A percentile compares a stretch with the other conserved stretches of the same genome.
Evolutionary conservation across 2,113 vertebrate species (phyloP).

Genomic region (Sisor rabdophorus): DNA sequence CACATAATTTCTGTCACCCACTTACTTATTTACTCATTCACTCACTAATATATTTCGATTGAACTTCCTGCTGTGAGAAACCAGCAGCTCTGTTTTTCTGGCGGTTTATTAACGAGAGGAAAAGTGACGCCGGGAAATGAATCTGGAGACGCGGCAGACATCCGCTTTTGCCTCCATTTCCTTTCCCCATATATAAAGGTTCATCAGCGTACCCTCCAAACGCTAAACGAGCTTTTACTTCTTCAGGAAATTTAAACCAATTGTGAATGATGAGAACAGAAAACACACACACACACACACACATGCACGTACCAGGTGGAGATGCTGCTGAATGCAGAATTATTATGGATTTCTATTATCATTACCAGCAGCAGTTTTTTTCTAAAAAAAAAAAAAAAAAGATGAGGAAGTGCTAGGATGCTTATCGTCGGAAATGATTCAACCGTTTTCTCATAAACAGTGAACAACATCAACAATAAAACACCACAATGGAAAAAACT

Average conservation of each 20-base stretch:
- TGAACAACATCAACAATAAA: too few species aligned
- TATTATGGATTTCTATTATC: background rate
- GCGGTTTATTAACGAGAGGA: background rate
- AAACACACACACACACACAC: conserved; percentile 10
- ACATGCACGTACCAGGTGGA: background rate
- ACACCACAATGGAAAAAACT: too few species aligned
- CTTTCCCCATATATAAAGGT: background rate
- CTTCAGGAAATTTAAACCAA: background rate
- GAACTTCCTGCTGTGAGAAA: conserved; percentile 13
- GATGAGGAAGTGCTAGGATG: background rate
- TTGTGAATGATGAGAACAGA: conserved; percentile 1
- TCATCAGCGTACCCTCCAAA: background rate
- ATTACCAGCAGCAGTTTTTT: background rate
- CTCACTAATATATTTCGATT: conserved; percentile 20
- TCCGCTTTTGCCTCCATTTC: background rate
- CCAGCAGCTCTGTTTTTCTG: conserved; percentile 4
- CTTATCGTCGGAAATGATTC: background rate
- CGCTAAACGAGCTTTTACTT: background rate
- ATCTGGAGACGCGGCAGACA: conserved; percentile 23
- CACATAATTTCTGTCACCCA: background rate
- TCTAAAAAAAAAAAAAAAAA: too few species aligned
- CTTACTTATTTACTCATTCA: background rate
- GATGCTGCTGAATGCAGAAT: background rate
- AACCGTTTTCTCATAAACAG: background rate
- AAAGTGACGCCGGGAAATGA: conserved; percentile 14